phyloP scores from a whole-genome alignment of 2,797 vertebrate genomes.

The Rhynchonycteris naso region DNA sequence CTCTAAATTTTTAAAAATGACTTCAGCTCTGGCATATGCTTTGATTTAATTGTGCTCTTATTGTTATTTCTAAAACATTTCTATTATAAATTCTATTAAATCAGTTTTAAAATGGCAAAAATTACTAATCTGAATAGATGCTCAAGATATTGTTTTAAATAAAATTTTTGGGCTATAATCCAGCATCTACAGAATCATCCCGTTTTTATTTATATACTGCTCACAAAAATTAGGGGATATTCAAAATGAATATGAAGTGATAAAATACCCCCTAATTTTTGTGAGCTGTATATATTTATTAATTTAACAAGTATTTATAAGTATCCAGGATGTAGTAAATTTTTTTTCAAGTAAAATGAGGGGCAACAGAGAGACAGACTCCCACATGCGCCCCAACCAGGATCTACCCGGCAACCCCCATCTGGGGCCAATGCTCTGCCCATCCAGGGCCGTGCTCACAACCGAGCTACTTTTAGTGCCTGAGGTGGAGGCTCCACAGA shows the following conservation, averaged over 20 bases:
- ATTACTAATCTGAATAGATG: neutral
- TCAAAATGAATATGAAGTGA: no score
- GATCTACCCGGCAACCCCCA: no score
- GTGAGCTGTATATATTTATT: neutral
- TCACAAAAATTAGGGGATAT: no score
- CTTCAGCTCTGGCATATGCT: neutral
- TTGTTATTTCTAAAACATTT: neutral
- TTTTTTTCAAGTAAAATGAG: neutral
- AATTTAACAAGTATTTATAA: neutral
- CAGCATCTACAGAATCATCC: neutral
- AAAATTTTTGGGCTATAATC: neutral
- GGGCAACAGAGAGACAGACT: no score
- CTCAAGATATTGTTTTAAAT: constrained; percentile 20
- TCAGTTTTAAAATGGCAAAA: constrained; percentile 22
- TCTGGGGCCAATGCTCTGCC: no score
- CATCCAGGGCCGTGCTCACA: no score
- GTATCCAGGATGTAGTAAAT: neutral
- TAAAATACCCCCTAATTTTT: no score
- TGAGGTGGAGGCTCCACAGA: no score
- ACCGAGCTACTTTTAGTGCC: no score
- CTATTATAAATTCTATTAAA: neutral
- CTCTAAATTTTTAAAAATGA: constrained; percentile 22
- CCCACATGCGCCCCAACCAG: no score
- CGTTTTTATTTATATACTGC: neutral
- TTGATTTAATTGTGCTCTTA: constrained; percentile 26